Evolutionary conservation across 1,140 invertebrate species (phyloP).

Genomic region (Apis florea): DNA sequence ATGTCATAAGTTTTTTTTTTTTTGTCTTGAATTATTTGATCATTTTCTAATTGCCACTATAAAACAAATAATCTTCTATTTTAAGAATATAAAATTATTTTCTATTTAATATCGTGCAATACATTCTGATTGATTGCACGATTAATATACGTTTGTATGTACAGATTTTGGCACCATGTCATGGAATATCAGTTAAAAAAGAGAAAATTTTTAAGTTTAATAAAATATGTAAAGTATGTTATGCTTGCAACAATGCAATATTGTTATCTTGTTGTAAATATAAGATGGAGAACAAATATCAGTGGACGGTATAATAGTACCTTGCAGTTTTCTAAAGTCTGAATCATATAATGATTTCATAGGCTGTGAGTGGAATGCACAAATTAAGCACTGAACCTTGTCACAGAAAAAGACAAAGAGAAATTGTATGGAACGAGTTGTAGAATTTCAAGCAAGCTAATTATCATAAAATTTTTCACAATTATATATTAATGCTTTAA

Average conservation of each 20-base stretch:
- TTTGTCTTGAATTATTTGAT: neutral
- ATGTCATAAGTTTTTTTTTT: neutral
- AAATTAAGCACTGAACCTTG: slow-evolving; percentile 13
- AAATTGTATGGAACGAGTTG: neutral
- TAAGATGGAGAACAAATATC: slow-evolving; percentile 13
- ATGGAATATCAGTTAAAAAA: slow-evolving; percentile 8
- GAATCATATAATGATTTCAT: slow-evolving; percentile 32
- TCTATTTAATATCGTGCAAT: neutral
- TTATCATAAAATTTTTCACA: slow-evolving; percentile 16
- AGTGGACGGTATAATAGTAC: slow-evolving; percentile 47
- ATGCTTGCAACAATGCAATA: neutral
- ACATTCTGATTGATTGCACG: slow-evolving; percentile 6
- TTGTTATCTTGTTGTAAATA: slow-evolving; percentile 9
- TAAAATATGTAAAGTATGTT: neutral
- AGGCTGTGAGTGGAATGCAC: slow-evolving; percentile 2
- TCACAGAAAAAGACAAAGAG: slow-evolving; percentile 10
- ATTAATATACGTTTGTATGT: slow-evolving; percentile 32
- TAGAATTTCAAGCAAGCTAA: slow-evolving; percentile 20
- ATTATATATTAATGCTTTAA: slow-evolving; percentile 33
- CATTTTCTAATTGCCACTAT: neutral
- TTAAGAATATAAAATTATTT: slow-evolving; percentile 22
- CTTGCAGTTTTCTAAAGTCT: slow-evolving; percentile 23
- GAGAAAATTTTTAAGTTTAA: neutral
- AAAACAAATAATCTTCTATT: neutral
- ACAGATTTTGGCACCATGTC: slow-evolving; percentile 49